Evolutionary conservation across 2,888 invertebrate species (phyloP), one percentile per base, ranked within the genome.

Genomic region (Drosophila sordidula): DNA sequence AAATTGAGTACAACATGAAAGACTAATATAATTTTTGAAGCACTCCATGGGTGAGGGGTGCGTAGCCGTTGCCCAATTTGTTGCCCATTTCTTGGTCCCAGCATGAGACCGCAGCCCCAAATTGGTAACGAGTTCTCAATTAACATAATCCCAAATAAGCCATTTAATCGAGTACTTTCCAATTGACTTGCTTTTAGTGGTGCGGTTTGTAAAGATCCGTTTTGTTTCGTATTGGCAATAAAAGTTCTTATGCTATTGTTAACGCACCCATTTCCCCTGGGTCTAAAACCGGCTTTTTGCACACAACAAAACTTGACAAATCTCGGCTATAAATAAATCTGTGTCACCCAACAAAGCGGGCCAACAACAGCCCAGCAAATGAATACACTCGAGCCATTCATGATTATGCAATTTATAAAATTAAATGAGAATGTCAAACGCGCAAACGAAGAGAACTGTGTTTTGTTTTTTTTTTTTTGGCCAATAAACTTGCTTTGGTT

Each of bases 361-460:
- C 38, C 46, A 72, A 59, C 58, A 59, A 63, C 61, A 65, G 63
- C 50, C 32, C 39, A 57, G 14, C 45, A 65, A 64, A 71, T 65
- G 55, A 77, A 81, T 71, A 77, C 75, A 70, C 64, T 66, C 8
- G 36, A 66, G 58, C 44, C 62, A 78, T 81, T 87, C 64, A 70
- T 76, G 76, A 82, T 87, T 81, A 75, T 78, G 85, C 87, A 82
- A 82, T 82, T 86, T 77, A 70, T 81, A 71, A 73, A 73, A 78
- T 70, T 85, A 83, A 85, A 78, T 79, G 70, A 70, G 79, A 74
- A 82, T 82, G 76, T 87, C 73, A 85, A 74, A 85, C 88, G 81
- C 78, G 82, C 78, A 75, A 81, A 44, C 66, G 49, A 59, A 56
- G 38, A 65, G 38, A 73, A 59, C 65, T 46, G 45, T 54, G 45